Percentiles rank a stretch among this genome's conserved stretches.
Evolutionary conservation across 2,888 invertebrate genomes (phyloP).

Genomic region (Cenopis cana): DNA sequence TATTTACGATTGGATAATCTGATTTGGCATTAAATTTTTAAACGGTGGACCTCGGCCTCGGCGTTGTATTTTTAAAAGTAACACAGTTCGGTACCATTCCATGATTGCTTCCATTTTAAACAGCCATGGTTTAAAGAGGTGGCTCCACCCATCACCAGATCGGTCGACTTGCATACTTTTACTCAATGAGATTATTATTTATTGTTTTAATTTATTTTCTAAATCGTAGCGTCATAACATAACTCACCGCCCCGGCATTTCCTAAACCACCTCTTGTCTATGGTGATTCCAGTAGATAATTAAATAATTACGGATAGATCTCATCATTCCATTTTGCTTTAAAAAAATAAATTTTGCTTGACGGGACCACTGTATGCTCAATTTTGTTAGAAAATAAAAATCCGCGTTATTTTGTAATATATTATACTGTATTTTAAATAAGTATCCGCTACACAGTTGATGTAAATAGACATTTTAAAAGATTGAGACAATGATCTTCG

Average conservation of each 20-base stretch:
- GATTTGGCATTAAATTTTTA: neutral
- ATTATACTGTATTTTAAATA: conserved; percentile 57
- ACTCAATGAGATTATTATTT: conserved; percentile 43
- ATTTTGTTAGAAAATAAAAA: conserved; percentile 60
- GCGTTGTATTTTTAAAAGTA: conserved; percentile 50
- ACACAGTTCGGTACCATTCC: conserved; percentile 74
- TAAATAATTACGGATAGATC: conserved; percentile 67
- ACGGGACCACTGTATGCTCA: conserved; percentile 71
- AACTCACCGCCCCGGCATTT: conserved; percentile 19
- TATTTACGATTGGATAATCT: neutral
- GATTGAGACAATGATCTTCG: conserved; percentile 77
- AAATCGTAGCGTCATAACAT: conserved; percentile 13
- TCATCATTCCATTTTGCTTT: conserved; percentile 82
- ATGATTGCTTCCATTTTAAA: conserved; percentile 69
- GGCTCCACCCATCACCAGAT: conserved; percentile 20
- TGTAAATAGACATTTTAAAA: conserved; percentile 62
- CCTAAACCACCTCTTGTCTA: conserved; percentile 28
- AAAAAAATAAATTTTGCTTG: conserved; percentile 55
- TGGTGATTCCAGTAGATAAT: conserved; percentile 32
- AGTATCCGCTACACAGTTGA: conserved; percentile 63
- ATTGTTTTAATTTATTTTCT: conserved; percentile 37
- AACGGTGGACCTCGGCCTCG: conserved; percentile 28
- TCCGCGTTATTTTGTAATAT: conserved; percentile 61
- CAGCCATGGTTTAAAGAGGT: conserved; percentile 48
- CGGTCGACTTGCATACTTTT: conserved; percentile 4